Conservation (phyloP, 2,888 invertebrate genomes). For the Lasioglossum malachurum region DNA sequence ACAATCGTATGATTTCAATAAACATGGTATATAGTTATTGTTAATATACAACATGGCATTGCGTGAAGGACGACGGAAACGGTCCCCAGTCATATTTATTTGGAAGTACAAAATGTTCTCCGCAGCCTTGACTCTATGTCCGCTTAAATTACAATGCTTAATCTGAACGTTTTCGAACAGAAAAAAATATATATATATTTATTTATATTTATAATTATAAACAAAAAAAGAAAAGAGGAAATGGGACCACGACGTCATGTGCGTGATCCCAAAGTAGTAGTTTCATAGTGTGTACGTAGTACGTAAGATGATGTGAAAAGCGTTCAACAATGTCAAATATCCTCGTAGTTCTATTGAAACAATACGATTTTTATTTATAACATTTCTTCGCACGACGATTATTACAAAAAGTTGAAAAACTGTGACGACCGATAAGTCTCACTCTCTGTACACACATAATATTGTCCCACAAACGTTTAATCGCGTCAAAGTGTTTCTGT, state of each 20-base stretch:
- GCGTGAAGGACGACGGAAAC: conserved; percentile 17
- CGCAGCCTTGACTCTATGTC: conserved; percentile 11
- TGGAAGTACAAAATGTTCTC: background rate
- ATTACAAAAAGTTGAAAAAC: conserved; percentile 60
- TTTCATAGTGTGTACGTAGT: conserved; percentile 5
- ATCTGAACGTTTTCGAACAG: background rate
- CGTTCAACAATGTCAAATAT: conserved; percentile 22
- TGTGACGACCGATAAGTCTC: conserved; percentile 51
- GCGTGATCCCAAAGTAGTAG: background rate
- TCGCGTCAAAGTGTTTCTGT: background rate
- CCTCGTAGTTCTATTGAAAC: conserved; percentile 49
- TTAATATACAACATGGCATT: background rate
- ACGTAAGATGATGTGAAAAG: conserved; percentile 9
- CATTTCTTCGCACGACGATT: conserved; percentile 52
- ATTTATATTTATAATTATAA: conserved; percentile 8
- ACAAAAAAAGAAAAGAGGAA: background rate
- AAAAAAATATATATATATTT: conserved; percentile 12
- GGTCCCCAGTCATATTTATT: conserved; percentile 11
- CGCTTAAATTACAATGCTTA: conserved; percentile 17
- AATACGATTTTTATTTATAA: conserved; percentile 62
- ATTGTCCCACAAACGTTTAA: conserved; percentile 26
- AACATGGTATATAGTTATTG: conserved; percentile 10
- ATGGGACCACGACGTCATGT: background rate
- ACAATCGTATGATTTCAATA: conserved; percentile 59
- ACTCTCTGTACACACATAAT: conserved; percentile 51